phyloP scores from a whole-genome alignment of 2,113 vertebrate species.

The Saguinus midas region DNA sequence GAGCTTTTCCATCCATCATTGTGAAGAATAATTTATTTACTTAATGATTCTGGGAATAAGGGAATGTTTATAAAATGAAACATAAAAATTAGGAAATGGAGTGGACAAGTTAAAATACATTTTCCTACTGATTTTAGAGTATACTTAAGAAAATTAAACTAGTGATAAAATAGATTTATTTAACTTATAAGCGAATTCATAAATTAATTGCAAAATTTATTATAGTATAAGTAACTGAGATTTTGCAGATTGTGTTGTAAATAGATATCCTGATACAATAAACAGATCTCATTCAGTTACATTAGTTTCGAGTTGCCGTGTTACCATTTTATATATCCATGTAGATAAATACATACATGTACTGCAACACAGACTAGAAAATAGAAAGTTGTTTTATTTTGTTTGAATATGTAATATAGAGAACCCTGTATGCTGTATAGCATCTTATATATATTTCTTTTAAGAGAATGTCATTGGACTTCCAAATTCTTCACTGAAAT shows the following conservation, averaged over 20 bases:
- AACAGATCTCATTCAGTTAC: background rate
- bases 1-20: background rate
- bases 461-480: background rate
- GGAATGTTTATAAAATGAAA: background rate
- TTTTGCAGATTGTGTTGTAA: background rate
- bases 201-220: background rate
- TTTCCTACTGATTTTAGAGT: slow-evolving; percentile 12
- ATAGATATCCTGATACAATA: background rate
- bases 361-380: background rate
- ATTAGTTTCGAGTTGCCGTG: background rate
- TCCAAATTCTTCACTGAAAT: background rate
- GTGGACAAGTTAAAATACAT: background rate
- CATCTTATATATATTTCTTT: background rate
- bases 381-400: background rate
- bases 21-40: background rate
- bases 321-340: background rate
- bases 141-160: background rate
- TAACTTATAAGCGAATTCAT: background rate
- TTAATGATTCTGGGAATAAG: background rate
- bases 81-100: background rate
- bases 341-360: background rate
- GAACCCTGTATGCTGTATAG: no score
- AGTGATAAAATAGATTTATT: background rate
- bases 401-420: background rate
- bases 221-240: background rate